Conservation (phyloP, 2,113 vertebrate species). For the Typhlomys cinereus region DNA sequence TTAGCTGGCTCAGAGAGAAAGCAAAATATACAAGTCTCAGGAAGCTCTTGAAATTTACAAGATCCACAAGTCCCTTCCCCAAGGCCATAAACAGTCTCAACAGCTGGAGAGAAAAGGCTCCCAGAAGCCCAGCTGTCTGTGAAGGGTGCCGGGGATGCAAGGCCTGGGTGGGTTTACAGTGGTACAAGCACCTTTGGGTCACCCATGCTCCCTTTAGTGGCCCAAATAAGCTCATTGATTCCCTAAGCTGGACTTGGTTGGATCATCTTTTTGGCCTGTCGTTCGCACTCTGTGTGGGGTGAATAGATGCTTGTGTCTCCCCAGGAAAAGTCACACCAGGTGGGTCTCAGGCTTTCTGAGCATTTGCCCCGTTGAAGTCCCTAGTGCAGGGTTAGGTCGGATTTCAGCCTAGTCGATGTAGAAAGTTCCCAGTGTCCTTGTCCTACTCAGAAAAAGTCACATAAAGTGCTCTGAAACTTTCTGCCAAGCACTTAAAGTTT, state of each 20-base stretch:
- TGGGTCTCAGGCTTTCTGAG: not conserved
- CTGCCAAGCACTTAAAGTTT: slow-evolving; percentile 43
- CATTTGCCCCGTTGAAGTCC: too few relatives aligned
- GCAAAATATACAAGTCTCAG: too few relatives aligned
- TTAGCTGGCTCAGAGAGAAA: too few relatives aligned
- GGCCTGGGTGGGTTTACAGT: too few relatives aligned
- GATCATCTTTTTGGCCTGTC: not conserved
- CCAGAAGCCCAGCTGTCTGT: too few relatives aligned
- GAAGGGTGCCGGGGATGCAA: too few relatives aligned
- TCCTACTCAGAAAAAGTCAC: slow-evolving; percentile 30
- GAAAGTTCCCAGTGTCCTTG: slow-evolving; percentile 64
- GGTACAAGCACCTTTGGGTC: too few relatives aligned
- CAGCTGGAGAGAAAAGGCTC: too few relatives aligned
- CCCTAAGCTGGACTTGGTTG: not conserved
- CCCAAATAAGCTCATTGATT: not conserved
- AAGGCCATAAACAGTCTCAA: too few relatives aligned
- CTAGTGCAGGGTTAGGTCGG: not conserved
- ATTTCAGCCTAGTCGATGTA: not conserved
- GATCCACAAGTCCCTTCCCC: too few relatives aligned
- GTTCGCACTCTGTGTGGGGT: not conserved
- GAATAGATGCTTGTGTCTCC: not conserved
- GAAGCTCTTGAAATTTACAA: too few relatives aligned
- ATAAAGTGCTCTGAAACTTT: slow-evolving; percentile 19
- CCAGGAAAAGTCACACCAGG: not conserved
- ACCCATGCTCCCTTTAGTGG: not conserved